phyloP scores from a whole-genome alignment of 2,113 vertebrate genomes.

The Rattus rattus region DNA sequence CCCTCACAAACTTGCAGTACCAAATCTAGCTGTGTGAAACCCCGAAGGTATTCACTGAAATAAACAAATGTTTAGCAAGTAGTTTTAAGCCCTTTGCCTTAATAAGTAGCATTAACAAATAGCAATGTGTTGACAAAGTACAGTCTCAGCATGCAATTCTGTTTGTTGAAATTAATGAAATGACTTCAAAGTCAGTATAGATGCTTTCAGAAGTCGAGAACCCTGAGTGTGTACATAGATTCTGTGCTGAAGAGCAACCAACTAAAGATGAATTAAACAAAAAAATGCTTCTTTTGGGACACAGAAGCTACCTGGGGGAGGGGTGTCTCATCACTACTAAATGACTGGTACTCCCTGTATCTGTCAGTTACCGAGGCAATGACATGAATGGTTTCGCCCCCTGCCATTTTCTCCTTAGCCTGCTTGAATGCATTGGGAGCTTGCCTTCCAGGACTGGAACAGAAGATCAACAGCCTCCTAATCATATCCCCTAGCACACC shows the following conservation, averaged over 20 bases:
- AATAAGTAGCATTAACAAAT: constrained; percentile 67
- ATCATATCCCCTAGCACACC: rapidly evolving
- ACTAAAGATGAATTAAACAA: neutral
- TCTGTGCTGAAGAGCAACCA: neutral
- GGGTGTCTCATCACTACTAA: neutral
- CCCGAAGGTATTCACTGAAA: constrained; percentile 56
- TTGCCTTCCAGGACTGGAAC: neutral
- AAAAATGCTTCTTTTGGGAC: neutral
- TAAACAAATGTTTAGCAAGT: constrained; percentile 70
- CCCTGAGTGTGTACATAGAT: neutral
- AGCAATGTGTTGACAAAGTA: constrained; percentile 51
- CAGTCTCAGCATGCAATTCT: constrained; percentile 48
- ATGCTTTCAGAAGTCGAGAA: neutral
- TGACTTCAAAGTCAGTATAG: constrained; percentile 43
- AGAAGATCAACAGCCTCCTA: neutral
- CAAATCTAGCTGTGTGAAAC: constrained; percentile 39
- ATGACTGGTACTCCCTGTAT: too few species aligned
- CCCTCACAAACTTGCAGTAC: neutral
- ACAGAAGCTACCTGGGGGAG: neutral
- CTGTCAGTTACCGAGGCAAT: neutral
- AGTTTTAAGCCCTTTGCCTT: constrained; percentile 67
- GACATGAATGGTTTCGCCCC: neutral
- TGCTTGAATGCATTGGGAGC: neutral
- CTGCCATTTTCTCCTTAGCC: neutral
- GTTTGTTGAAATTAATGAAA: constrained; percentile 13